Evolutionary conservation across 2,888 invertebrate genomes (phyloP), one percentile per base, ranked within the genome.

Genomic region (Palloptera scutellata): DNA sequence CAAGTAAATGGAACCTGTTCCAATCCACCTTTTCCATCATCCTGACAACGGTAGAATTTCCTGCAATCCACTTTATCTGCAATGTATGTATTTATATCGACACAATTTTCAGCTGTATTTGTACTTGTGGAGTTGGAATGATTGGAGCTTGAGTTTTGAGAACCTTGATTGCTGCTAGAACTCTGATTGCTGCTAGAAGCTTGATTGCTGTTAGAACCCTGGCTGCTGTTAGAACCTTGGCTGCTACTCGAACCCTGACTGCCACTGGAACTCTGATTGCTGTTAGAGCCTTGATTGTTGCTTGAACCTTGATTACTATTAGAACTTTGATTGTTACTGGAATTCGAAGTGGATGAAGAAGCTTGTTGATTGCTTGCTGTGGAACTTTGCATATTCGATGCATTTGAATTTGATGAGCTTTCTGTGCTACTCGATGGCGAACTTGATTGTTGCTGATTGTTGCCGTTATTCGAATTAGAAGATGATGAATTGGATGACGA

Each of bases 21-120:
- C 66, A 83, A 86, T 1, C 81, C 81, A 3, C 85, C 86, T n/a
- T 82, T 78, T 0, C 83, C 85, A 68, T 86, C 80, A 57, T 84
- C 78, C 0, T 86, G 85, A 74, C 89, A 89, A 66, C 89, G 86
- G 74, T 88, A 88, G 78, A 89, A 89, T 72, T 88, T 89, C 51
- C 82, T 86, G 69, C 89, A 89, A 72, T 89, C 86, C 1, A 77
- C 68, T n/a, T 78, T 71, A 75, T 87, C 86, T 0, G 84, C 79
- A 15, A 87, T 76, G 72, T 85, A 87, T 20, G 77, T 80, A 40
- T 85, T 86, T 61, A 86, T 86, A 19, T 78, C 72, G 10, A 72
- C 73, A 65, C 87, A 87, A 58, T 79, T 71, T 0, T 69, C 69
- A 1, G 72, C 17, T 15, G 64, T 60, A 54, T 61, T 62, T n/a